Conservation (phyloP, 2,113 vertebrate species). For the Vireo altiloquus region DNA sequence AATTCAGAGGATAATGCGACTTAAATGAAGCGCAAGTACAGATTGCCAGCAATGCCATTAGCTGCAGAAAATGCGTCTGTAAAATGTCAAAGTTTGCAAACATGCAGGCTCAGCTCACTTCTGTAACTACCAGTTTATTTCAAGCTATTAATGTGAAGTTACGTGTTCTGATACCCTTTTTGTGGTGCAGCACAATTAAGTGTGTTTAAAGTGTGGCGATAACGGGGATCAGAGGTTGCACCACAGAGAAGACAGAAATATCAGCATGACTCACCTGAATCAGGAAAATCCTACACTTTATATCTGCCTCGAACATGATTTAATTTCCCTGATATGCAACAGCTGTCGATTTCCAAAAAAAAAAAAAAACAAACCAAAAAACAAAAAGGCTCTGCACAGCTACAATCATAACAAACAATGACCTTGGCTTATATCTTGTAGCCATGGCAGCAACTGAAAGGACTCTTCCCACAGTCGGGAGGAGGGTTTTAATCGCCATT, state of each 20-base stretch:
- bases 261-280: not conserved
- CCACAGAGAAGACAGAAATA: not conserved
- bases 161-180: not conserved
- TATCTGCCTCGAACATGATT: not conserved
- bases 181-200: not conserved
- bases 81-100: not conserved
- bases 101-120: not conserved
- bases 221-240: not conserved
- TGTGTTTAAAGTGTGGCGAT: not conserved
- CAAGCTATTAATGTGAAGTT: not conserved
- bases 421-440: constrained; percentile 50
- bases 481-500: not conserved
- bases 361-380: not conserved
- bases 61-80: not conserved
- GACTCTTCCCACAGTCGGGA: constrained; percentile 8
- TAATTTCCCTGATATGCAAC: constrained; percentile 21
- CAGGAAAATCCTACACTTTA: not conserved
- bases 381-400: not conserved
- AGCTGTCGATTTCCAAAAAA: not conserved
- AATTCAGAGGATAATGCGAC: constrained; percentile 8
- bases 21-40: constrained; percentile 11
- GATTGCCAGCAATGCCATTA: not conserved
- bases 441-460: constrained; percentile 46
- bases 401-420: constrained; percentile 44
- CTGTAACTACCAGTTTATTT: not conserved